These are phyloP conservation scores for Callimico goeldii DNA, from an alignment of 2,797 vertebrate genomes.

Conservation along the genomic window DNA sequence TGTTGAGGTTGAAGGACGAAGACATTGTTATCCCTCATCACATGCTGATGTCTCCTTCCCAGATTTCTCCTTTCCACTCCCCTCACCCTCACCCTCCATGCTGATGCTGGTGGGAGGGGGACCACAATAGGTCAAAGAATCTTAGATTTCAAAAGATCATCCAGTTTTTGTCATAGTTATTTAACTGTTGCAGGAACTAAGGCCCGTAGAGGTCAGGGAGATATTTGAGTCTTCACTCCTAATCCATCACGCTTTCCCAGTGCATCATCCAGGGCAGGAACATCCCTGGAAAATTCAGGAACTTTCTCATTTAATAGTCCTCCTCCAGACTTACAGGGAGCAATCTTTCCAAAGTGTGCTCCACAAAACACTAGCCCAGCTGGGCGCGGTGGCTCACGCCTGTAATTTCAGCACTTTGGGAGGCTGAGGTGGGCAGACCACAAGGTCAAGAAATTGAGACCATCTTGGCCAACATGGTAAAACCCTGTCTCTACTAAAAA, in stretches of 20 bases:
- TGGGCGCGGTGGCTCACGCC: too few species aligned
- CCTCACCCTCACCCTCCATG: neutral
- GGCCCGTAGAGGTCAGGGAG: neutral
- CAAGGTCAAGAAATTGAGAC: too few species aligned
- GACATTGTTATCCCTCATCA: neutral
- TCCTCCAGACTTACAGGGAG: neutral
- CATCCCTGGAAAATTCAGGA: neutral
- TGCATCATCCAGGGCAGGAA: neutral
- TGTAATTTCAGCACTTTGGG: too few species aligned
- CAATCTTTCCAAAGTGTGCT: neutral
- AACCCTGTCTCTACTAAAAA: too few species aligned
- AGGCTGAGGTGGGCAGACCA: too few species aligned
- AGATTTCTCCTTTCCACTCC: accelerated
- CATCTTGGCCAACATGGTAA: too few species aligned
- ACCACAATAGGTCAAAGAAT: neutral
- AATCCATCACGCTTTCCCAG: neutral
- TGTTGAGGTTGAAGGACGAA: neutral
- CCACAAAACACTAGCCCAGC: neutral
- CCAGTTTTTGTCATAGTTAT: neutral
- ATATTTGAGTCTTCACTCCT: neutral
- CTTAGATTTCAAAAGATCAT: neutral
- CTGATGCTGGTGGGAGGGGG: neutral
- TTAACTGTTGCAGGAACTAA: neutral
- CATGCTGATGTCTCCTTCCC: neutral
- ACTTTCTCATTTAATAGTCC: neutral